A percentile compares a stretch with the other conserved stretches of the same genome.
Evolutionary conservation across 2,113 vertebrate genomes (phyloP).

Genomic region (Lamprologus lemairii): DNA sequence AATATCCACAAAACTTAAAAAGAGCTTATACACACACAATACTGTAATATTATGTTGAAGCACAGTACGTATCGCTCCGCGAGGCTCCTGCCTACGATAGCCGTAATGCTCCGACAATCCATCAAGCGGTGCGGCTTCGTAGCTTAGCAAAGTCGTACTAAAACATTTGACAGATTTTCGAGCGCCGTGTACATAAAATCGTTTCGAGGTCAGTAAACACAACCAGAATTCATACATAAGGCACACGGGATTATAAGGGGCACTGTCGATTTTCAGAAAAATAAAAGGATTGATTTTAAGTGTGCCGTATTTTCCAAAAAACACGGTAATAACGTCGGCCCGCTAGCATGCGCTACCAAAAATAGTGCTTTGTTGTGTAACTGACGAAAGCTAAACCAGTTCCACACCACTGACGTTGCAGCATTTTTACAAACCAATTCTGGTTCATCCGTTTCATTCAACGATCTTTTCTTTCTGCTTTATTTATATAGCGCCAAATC

Average conservation of each 20-base stretch:
- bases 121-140: fast-evolving
- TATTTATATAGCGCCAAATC: too few species aligned
- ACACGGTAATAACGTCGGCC: fast-evolving
- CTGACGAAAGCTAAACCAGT: fast-evolving
- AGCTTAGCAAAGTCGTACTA: fast-evolving
- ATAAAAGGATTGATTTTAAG: background rate
- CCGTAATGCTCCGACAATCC: fast-evolving
- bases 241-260: background rate
- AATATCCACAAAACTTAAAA: fast-evolving
- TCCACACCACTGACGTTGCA: background rate
- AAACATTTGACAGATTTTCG: too few species aligned
- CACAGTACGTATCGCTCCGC: background rate
- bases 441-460: fast-evolving
- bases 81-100: fast-evolving
- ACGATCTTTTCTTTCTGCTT: background rate
- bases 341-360: fast-evolving
- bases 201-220: fast-evolving
- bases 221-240: fast-evolving
- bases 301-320: fast-evolving
- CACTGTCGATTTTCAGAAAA: fast-evolving
- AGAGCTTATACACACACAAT: fast-evolving
- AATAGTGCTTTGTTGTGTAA: fast-evolving
- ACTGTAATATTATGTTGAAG: fast-evolving
- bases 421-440: background rate
- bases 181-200: background rate